Evolutionary conservation across 2,888 invertebrate genomes (phyloP), one percentile per base, ranked within the genome.

Genomic region (Andrena bicolor): DNA sequence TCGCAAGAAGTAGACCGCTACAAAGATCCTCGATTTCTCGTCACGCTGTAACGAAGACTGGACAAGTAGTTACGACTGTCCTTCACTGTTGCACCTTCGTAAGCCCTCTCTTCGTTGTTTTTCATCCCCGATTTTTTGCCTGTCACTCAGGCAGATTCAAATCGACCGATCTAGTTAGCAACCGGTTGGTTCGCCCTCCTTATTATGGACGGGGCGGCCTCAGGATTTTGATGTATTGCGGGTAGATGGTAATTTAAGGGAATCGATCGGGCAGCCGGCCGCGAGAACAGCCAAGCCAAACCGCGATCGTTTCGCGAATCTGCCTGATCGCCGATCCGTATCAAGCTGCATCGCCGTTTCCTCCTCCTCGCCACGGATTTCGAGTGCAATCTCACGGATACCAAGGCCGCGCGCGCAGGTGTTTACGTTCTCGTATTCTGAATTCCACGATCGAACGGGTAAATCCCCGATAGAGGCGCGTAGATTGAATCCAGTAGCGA

Each of bases 291-390:
- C 64, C 58, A 70, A 66, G 71, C 78, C 77, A 86, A 88, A 84
- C 86, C 82, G 76, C 83, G 83, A 86, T 86, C 88, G 77, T 80
- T 78, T 80, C 83, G 81, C 85, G 89, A 66, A 88, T 89, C 89
- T 80, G 60, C 66, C 65, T 76, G 72, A 78, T 83, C 87, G 83
- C 20, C 83, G 89, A 88, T 88, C 88, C 88, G 88, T 88, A 88
- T 88, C 88, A 75, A 53, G 65, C 48, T 71, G 74, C 79, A 74
- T 76, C 78, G 53, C 63, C 48, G 69, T 63, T 53, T 70, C 70
- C 30, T 16, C 76, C 76, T 56, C 49, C 49, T 56, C 72, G 65
- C 66, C 58, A 70, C 32, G 70, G 73, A 76, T 76, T 80, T 79
- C 80, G 80, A 84, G 65, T 28, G 70, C 80, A 86, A 77, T 76